These are phyloP conservation scores for Synergus itoensis DNA, from an alignment of 2,888 invertebrate genomes.

Conservation along the genomic window DNA sequence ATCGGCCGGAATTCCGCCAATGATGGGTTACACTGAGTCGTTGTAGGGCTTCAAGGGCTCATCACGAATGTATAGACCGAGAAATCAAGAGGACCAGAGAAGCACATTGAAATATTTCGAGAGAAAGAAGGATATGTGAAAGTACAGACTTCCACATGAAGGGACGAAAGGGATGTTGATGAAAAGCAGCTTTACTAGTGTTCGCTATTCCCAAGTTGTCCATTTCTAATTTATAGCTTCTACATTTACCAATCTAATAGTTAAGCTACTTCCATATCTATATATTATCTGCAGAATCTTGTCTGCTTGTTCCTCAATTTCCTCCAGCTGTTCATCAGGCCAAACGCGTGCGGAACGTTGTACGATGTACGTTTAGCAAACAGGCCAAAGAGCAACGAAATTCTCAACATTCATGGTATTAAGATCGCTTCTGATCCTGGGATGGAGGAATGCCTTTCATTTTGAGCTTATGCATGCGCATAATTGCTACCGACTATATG, in stretches of 20 bases:
- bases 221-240: conserved; percentile 47
- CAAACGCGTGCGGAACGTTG: not conserved
- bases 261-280: conserved; percentile 35
- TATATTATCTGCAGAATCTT: not conserved
- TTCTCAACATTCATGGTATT: conserved; percentile 30
- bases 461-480: not conserved
- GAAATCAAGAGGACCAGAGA: conserved; percentile 25
- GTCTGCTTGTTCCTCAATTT: not conserved
- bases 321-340: conserved; percentile 1
- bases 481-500: not conserved
- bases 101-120: not conserved
- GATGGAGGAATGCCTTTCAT: not conserved
- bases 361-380: conserved; percentile 14
- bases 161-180: conserved; percentile 46
- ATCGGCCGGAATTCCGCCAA: not conserved
- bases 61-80: conserved; percentile 30
- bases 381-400: conserved; percentile 16
- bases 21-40: not conserved
- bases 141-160: conserved; percentile 55
- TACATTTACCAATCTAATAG: conserved; percentile 52
- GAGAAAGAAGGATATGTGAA: conserved; percentile 4
- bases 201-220: conserved; percentile 49
- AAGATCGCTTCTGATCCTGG: conserved; percentile 19
- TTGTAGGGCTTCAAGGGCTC: conserved; percentile 30
- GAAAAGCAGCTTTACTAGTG: conserved; percentile 41